These are phyloP conservation scores for Halocynthia aurantium DNA, from an alignment of 23 tunicate species.

Conservation along the genomic window DNA sequence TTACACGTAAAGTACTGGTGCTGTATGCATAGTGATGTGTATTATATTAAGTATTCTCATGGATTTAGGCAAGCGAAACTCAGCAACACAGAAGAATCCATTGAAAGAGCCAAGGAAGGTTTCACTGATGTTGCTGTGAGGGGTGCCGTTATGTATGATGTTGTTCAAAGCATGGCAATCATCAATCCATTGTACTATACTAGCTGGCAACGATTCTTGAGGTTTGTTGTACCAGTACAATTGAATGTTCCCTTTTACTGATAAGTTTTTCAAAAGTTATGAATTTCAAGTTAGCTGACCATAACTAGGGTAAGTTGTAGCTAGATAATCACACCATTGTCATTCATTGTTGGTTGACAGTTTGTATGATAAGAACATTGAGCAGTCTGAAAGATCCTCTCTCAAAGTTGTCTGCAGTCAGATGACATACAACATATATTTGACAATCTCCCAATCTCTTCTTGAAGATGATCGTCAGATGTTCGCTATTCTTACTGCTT, in stretches of 20 bases:
- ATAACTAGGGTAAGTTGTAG: too few species aligned
- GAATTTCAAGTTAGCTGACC: too few species aligned
- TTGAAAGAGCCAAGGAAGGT: slow-evolving; percentile 73
- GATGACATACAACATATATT: slow-evolving; percentile 66
- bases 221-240: slow-evolving; percentile 14
- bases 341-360: slow-evolving; percentile 15
- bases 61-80: slow-evolving; percentile 55
- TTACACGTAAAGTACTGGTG: too few species aligned
- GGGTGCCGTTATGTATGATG: slow-evolving; percentile 73
- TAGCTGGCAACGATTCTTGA: slow-evolving; percentile 77
- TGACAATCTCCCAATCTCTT: slow-evolving; percentile 42
- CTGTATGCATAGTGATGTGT: too few species aligned
- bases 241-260: not conserved
- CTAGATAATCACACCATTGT: too few species aligned
- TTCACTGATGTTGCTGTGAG: slow-evolving; percentile 69
- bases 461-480: slow-evolving; percentile 61
- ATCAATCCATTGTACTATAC: slow-evolving; percentile 65
- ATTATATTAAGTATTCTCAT: too few species aligned
- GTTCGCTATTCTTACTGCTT: slow-evolving; percentile 58
- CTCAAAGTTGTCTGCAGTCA: slow-evolving; percentile 82
- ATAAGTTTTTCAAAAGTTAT: too few species aligned
- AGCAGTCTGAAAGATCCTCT: slow-evolving; percentile 77
- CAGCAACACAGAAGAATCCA: slow-evolving; percentile 36
- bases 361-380: slow-evolving; percentile 77
- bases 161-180: slow-evolving; percentile 38